These are phyloP conservation scores for Stenodera caucasica DNA, from an alignment of 2,888 invertebrate genomes.

Conservation along the genomic window DNA sequence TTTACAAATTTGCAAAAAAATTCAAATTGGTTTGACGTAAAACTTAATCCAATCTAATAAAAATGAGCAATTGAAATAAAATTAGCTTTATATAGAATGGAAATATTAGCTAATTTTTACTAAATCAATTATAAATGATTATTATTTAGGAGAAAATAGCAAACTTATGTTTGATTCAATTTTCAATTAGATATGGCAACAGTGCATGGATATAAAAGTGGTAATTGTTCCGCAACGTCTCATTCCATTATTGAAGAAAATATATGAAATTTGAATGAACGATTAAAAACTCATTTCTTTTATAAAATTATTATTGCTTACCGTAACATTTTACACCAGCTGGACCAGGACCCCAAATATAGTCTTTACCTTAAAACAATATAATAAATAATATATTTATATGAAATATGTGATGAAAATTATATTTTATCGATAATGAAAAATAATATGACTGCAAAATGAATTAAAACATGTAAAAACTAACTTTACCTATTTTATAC, in stretches of 20 bases:
- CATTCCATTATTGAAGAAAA: slow-evolving; percentile 16
- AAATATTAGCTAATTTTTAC: no score
- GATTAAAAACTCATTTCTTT: background rate
- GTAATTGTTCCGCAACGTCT: slow-evolving; percentile 23
- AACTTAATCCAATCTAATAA: no score
- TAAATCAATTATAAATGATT: no score
- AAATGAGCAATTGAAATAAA: no score
- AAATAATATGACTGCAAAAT: background rate
- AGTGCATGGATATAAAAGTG: background rate
- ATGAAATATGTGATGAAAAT: slow-evolving; percentile 10
- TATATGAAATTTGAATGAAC: slow-evolving; percentile 16
- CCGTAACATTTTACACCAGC: slow-evolving; percentile 65
- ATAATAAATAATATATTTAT: slow-evolving; percentile 9
- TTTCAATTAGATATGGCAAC: slow-evolving; percentile 8
- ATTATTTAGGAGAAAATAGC: no score
- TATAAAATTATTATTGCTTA: slow-evolving; percentile 48
- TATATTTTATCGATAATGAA: background rate
- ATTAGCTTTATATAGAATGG: no score
- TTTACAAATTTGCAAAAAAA: background rate
- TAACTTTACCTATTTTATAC: slow-evolving; percentile 20
- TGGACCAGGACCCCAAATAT: slow-evolving; percentile 65
- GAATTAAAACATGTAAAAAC: slow-evolving; percentile 8
- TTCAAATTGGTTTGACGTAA: no score
- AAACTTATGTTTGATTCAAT: no score
- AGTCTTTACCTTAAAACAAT: slow-evolving; percentile 60